Percentiles rank a stretch among this genome's conserved stretches.
phyloP scores from a whole-genome alignment of 1,140 invertebrate genomes.

The Pseudomyrmex sp. region DNA sequence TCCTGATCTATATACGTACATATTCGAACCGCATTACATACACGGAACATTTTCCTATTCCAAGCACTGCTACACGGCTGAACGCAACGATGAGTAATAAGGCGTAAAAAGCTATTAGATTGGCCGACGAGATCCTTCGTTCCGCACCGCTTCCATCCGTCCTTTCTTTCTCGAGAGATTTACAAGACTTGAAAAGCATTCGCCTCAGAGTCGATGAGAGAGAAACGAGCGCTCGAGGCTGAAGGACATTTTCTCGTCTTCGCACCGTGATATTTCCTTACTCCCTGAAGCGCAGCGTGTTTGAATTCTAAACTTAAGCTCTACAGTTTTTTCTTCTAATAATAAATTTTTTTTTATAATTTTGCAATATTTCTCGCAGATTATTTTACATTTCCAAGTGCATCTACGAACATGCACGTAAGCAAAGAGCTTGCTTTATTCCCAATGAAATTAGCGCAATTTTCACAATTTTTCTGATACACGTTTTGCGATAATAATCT shows the following conservation, averaged over 20 bases:
- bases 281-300: slow-evolving; percentile 9
- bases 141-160: slow-evolving; percentile 37
- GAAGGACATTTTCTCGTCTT: slow-evolving; percentile 66
- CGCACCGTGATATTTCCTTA: slow-evolving; percentile 48
- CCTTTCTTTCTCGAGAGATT: slow-evolving; percentile 47
- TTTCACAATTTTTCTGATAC: not conserved
- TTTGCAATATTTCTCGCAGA: not conserved
- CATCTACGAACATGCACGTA: no score
- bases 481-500: not conserved
- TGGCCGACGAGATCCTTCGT: slow-evolving; percentile 56
- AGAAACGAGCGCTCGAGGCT: slow-evolving; percentile 46
- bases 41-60: slow-evolving; percentile 45
- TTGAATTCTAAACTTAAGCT: slow-evolving; percentile 20
- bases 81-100: slow-evolving; percentile 73
- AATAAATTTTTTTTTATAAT: not conserved
- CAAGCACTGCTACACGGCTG: slow-evolving; percentile 30
- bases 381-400: not conserved
- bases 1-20: not conserved
- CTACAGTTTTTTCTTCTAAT: not conserved
- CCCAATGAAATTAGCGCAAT: not conserved
- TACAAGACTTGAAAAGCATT: slow-evolving; percentile 64
- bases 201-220: slow-evolving; percentile 35
- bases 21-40: slow-evolving; percentile 41
- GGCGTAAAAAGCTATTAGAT: slow-evolving; percentile 74
- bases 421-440: no score